Base-by-base conservation (phyloP, 2,888 invertebrate species). In the Drosophila koepferae region DNA sequence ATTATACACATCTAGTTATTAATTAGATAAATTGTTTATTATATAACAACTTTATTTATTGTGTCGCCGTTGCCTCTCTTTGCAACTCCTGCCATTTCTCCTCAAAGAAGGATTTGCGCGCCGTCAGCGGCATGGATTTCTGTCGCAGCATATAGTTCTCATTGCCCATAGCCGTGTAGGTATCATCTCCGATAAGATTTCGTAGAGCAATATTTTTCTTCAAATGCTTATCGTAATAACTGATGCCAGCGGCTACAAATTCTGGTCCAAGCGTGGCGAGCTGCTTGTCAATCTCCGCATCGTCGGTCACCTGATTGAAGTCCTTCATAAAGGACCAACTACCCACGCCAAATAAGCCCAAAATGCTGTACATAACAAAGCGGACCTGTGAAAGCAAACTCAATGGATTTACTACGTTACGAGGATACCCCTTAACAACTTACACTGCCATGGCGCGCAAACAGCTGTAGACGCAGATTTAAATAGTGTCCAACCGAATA, bases 151-250 rank as follows among this genome's bases (percentile, higher is more conserved):
- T 93, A 91, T 94, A 95, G 87, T 95, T 95, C 86, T 96, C 95
- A 93, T 97, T 96, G 12, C 97, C 97, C 72, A 94, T 90, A 51
- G 94, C 94, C 40, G 95, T 95, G 90, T 95, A 97, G 58, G 94
- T 92, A 9, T 92, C 93, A 86, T 95, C 94, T 0, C 96, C 96
- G 60, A 90, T 77, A 0, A 90, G 54, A 20, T 80, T 73, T 80
- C 95, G 94, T 20, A 97, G 91, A 0, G 97, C 96, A 84, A 95
- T 94, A 92, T 98, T 98, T 90, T 96, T 95, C 81, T 95, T 93
- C 44, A 97, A 90, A 34, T 95, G 91, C 93, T 97, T 97, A 34
- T 95, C 94, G 91, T 97, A 98, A 93, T 95, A 98, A 91, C 96
- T 95, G 38, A 95, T 93, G 4, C 97, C 98, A 54, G 97, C 97